Percentiles rank a stretch among this genome's conserved stretches.
Evolutionary conservation across 2,888 invertebrate species (phyloP).

Genomic region (Melipona beecheii): DNA sequence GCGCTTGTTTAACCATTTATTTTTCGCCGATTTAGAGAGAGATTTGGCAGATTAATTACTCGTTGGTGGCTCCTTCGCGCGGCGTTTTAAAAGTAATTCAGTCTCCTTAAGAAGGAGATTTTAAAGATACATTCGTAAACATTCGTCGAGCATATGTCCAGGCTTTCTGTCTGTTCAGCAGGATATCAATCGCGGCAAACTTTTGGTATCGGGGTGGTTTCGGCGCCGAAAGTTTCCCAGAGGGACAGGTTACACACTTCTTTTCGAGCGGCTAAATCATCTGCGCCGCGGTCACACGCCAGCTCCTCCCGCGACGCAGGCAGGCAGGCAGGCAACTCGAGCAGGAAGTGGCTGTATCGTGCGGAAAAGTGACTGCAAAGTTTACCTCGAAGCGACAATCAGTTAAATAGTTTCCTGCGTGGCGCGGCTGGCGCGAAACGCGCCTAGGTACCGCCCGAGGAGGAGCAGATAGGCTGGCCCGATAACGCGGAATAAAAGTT

Average conservation of each 20-base stretch:
- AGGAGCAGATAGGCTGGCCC: slow-evolving; percentile 75
- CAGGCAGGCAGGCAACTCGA: slow-evolving; percentile 58
- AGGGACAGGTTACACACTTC: not conserved
- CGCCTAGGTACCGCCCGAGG: slow-evolving; percentile 49
- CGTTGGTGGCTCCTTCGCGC: not conserved
- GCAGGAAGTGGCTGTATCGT: slow-evolving; percentile 69
- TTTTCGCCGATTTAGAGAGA: not conserved
- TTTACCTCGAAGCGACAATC: slow-evolving; percentile 75
- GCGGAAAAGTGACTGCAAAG: slow-evolving; percentile 73
- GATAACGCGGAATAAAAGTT: slow-evolving; percentile 82
- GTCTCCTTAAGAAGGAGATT: too few relatives aligned
- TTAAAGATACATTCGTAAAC: too few relatives aligned
- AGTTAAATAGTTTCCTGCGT: slow-evolving; percentile 77
- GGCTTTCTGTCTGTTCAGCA: not conserved
- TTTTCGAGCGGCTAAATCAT: slow-evolving; percentile 41
- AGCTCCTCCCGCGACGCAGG: slow-evolving; percentile 63
- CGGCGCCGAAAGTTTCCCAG: slow-evolving; percentile 6
- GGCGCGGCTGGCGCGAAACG: slow-evolving; percentile 54
- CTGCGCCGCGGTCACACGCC: slow-evolving; percentile 41
- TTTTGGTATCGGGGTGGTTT: too few relatives aligned
- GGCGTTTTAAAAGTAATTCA: too few relatives aligned
- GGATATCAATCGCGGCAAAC: slow-evolving; percentile 5
- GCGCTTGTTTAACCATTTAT: not conserved
- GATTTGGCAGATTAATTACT: not conserved
- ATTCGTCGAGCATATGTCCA: too few relatives aligned